These are phyloP conservation scores for Phaetusa simplex DNA, from an alignment of 2,113 vertebrate genomes.

Conservation along the genomic window DNA sequence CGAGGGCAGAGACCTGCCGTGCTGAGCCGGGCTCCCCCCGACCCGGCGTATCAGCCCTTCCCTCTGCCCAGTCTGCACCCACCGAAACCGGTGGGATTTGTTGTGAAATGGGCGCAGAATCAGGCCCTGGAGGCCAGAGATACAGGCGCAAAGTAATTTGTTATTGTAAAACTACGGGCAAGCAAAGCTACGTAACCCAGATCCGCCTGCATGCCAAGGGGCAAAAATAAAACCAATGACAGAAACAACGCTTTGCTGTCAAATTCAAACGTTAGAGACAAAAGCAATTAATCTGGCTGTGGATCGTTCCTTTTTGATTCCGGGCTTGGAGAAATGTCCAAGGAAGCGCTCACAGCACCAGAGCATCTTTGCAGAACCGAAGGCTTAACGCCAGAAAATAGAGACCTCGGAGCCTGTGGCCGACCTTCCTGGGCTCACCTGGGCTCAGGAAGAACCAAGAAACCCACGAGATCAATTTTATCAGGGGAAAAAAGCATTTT, in stretches of 20 bases:
- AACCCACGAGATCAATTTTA: background rate
- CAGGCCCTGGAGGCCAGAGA: background rate
- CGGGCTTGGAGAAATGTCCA: background rate
- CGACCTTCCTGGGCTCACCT: background rate
- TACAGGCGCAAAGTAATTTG: background rate
- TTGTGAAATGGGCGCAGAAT: background rate
- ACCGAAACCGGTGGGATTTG: background rate
- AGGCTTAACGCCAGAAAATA: background rate
- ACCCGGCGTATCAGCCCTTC: fast-evolving
- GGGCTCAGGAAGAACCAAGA: background rate
- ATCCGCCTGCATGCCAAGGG: background rate
- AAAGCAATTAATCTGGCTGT: background rate
- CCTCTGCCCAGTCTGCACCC: background rate
- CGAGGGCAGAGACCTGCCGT: background rate
- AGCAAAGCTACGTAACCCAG: background rate
- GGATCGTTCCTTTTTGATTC: background rate
- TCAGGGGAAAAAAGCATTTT: background rate
- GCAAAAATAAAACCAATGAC: background rate
- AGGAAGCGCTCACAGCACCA: background rate
- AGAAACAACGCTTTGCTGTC: background rate
- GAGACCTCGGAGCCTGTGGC: background rate
- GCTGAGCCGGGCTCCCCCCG: background rate
- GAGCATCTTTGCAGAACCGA: background rate
- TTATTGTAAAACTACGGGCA: background rate
- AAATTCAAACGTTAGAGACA: background rate